Evolutionary conservation across 2,888 invertebrate genomes (phyloP), one percentile per base, ranked within the genome.

Genomic region (Pecten maximus): DNA sequence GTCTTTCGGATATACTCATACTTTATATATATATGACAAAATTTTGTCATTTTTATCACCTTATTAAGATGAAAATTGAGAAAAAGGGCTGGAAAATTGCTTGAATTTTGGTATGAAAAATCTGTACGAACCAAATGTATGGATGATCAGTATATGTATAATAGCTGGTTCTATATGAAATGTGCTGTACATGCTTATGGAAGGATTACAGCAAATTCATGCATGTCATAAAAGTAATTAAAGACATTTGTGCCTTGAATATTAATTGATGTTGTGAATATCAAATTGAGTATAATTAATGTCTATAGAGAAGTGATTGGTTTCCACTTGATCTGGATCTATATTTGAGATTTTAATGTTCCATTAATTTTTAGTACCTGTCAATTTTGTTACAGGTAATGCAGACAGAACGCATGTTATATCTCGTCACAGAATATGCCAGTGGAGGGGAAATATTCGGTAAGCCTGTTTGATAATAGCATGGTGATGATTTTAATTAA

Each of bases 361-460:
- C 6, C 6, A 35, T 28, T 74, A 74, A n/a, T 54, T 8, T 54
- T 19, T 50, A 50, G 50, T 50, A 3, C 8, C 74, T 74, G 74
- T 74, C 28, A 28, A 35, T 91, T 16, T 91, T 0, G 39, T 97
- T 97, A 60, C 97, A 99, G 98, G 99, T 99, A 91, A 98, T 99
- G 98, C 99, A 99, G 97, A 99, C 99, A 89, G 98, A 98, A 94
- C 98, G 98, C 97, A 99, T 99, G 97, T 98, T 99, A 96, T 99
- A 99, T 97, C 97, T 99, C 97, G 99, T 99, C 88, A 99, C 99
- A 91, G 99, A 99, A 97, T 99, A 99, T 97, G 99, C 99, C 91
- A 98, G 98, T 89, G 98, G 99, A 93, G 99, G 99, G 88, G 99
- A 99, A 97, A 99, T 99, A 97, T 99, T 99, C 97, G 99, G 98